phyloP scores from a whole-genome alignment of 2,113 vertebrate genomes.

The Hemicordylus capensis region DNA sequence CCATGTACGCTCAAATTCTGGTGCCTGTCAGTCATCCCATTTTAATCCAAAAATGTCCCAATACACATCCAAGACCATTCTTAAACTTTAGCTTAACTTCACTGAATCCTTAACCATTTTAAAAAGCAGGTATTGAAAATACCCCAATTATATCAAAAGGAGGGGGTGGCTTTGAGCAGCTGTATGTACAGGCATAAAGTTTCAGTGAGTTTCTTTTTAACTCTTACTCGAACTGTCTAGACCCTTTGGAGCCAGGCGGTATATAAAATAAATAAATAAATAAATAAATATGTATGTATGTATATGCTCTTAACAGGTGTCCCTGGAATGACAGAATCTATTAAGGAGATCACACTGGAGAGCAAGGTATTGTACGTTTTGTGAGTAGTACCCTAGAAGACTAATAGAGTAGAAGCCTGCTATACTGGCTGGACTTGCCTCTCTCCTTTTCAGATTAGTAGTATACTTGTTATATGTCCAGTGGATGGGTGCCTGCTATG shows the following conservation, averaged over 20 bases:
- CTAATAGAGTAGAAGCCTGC: background rate
- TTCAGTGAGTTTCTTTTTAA: background rate
- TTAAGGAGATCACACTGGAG: slow-evolving; percentile 93
- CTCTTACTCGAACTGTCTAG: too few species aligned
- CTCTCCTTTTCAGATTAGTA: background rate
- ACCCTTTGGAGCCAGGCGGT: too few species aligned
- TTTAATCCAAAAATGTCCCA: background rate
- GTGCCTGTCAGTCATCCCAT: background rate
- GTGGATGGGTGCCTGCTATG: background rate
- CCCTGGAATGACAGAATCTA: slow-evolving; percentile 85
- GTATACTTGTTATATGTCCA: background rate
- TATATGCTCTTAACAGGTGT: slow-evolving; percentile 74
- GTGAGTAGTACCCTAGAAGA: background rate
- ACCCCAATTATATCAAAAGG: background rate
- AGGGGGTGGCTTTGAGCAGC: background rate
- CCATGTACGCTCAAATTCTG: background rate
- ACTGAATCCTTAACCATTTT: slow-evolving; percentile 4
- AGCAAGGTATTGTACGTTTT: slow-evolving; percentile 83
- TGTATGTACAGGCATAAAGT: background rate
- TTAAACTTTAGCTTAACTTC: background rate
- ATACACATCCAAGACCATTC: background rate
- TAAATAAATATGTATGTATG: too few species aligned
- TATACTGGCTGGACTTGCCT: background rate
- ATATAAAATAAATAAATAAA: too few species aligned
- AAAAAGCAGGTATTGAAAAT: background rate